phyloP scores from a whole-genome alignment of 2,113 vertebrate species.

The Thinocorus orbignyianus region DNA sequence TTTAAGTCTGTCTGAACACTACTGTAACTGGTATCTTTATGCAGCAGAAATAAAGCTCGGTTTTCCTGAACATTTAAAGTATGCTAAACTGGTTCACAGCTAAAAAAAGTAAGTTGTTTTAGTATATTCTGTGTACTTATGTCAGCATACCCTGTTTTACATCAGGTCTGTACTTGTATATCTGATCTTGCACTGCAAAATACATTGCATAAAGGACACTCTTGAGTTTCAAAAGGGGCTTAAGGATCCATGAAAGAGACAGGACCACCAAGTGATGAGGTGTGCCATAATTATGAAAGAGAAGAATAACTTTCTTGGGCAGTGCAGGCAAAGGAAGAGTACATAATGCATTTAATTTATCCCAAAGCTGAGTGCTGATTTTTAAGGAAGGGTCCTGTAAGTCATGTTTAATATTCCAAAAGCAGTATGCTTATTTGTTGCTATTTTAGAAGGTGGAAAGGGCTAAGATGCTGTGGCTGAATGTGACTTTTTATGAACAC shows the following conservation, averaged over 20 bases:
- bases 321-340: not conserved
- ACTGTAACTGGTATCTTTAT: slow-evolving; percentile 15
- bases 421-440: not conserved
- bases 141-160: not conserved
- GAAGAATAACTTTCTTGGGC: not conserved
- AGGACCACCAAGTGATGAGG: too few species aligned
- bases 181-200: not conserved
- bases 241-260: not conserved
- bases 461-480: not conserved
- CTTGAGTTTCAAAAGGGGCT: not conserved
- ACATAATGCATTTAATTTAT: not conserved
- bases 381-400: not conserved
- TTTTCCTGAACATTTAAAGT: not conserved
- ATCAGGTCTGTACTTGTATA: not conserved
- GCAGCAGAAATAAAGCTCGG: not conserved
- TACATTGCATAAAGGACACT: not conserved
- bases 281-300: not conserved
- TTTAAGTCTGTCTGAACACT: slow-evolving; percentile 9
- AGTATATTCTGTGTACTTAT: not conserved
- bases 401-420: not conserved
- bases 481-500: not conserved
- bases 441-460: not conserved
- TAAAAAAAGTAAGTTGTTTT: not conserved
- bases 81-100: not conserved
- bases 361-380: not conserved